A percentile compares a stretch with the other conserved stretches of the same genome.
Conservation (phyloP, 2,797 vertebrate genomes). For the Sebastes hopkinsi region DNA sequence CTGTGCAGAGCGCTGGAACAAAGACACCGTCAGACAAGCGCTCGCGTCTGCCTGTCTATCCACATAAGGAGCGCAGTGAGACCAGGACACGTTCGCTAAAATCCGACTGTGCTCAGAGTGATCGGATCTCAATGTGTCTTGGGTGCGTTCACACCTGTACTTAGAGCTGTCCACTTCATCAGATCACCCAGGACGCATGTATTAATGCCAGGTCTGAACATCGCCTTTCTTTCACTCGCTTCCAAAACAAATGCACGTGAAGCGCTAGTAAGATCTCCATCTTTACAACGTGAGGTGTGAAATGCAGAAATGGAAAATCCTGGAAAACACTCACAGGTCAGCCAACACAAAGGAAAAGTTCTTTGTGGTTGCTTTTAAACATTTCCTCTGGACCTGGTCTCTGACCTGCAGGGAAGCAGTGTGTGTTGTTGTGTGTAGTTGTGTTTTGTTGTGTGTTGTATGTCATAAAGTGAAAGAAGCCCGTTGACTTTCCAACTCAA, state of each 20-base stretch:
- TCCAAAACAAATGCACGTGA: neutral
- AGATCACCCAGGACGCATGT: no score
- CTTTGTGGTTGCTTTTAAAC: neutral
- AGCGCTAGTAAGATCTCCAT: neutral
- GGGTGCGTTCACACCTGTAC: no score
- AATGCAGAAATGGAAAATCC: neutral
- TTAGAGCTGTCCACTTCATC: no score
- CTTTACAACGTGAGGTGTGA: neutral
- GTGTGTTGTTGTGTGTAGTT: no score
- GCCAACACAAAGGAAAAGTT: neutral
- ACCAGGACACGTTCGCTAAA: no score
- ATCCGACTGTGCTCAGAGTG: no score
- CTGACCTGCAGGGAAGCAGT: neutral
- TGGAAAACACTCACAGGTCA: neutral
- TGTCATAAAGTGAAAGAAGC: neutral
- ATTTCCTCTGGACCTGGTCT: neutral
- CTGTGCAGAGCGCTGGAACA: no score
- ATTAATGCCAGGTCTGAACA: neutral
- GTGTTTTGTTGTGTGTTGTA: no score
- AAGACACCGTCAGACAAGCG: no score
- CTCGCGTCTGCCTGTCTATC: no score
- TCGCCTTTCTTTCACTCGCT: neutral
- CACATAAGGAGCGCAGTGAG: no score
- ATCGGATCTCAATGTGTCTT: no score
- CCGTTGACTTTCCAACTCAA: slow-evolving; percentile 39